Base-by-base conservation (phyloP, 2,888 invertebrate genomes). In the Nomada lathburiana region DNA sequence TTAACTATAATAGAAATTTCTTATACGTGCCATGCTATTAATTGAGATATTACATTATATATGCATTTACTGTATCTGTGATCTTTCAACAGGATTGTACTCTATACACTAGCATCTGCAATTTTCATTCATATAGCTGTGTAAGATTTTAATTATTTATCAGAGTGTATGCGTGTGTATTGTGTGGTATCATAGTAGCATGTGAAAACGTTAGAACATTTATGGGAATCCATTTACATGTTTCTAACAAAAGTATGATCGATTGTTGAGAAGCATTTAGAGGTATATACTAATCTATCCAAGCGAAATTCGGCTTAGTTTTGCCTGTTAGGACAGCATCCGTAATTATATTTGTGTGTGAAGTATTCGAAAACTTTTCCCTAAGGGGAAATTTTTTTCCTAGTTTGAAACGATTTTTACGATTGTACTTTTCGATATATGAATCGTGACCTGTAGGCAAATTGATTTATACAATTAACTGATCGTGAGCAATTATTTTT, bases 401-500 rank as follows among this genome's bases (percentile, higher is more conserved):
- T 50, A 82, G 83, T 62, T 76, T 84, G 16, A 78, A 18, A 2
- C 74, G 65, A 67, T 72, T 88, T 29, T 87, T 86, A 71, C 86
- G 90, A 3, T 81, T 89, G 72, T 90, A 89, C 69, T 89, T 92
- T 10, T 79, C 82, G 53, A 94, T 71, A 67, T 91, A 94, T 2
- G 90, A 90, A 53, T 94, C 92, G 70, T 94, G 94, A 50, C 94
- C 94, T 93, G 70, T 68, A 16, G 36, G 50, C 50, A 76, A 65
- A 80, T 67, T 29, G 74, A 74, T 18, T 65, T 50, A 13, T 5
- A 26, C 72, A 80, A 65, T 65, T 52, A 75, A 36, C 20, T 57
- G 57, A 44, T 57, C 36, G 36, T 13, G 4, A 59, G 26, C 44
- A 57, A 65, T 70, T 52, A 50, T 44, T 62, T 44, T 26, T 57